These are phyloP conservation scores for Leistus spinibarbis DNA, from an alignment of 2,888 invertebrate genomes.

Conservation along the genomic window DNA sequence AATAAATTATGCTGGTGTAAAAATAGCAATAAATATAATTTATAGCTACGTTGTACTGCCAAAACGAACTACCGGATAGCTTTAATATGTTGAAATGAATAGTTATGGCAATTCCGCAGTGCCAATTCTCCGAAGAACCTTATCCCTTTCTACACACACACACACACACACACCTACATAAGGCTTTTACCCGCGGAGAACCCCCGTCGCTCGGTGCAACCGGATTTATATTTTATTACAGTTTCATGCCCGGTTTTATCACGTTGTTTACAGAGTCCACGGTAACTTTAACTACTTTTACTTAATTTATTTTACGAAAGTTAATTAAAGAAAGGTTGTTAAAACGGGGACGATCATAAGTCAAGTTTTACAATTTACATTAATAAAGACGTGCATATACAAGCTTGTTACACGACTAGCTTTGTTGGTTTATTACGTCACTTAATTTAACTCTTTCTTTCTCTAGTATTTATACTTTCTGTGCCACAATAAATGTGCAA, in stretches of 20 bases:
- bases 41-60: background rate
- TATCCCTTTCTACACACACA: background rate
- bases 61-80: background rate
- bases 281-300: background rate
- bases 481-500: too few relatives aligned
- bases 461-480: too few relatives aligned
- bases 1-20: background rate
- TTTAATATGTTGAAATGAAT: conserved; percentile 3
- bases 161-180: background rate
- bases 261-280: conserved; percentile 1
- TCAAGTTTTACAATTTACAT: background rate
- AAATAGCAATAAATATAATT: background rate
- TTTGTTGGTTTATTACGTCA: background rate
- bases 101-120: background rate
- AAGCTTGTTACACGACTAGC: background rate
- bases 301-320: background rate
- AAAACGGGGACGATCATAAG: background rate
- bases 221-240: conserved; percentile 2
- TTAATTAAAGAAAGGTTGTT: background rate
- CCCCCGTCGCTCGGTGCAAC: background rate
- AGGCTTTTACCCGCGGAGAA: background rate
- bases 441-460: background rate
- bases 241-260: conserved; percentile 3
- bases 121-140: background rate
- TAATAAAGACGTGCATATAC: background rate